Evolutionary conservation across 2,888 invertebrate species (phyloP).

Genomic region (Melanotus villosus): DNA sequence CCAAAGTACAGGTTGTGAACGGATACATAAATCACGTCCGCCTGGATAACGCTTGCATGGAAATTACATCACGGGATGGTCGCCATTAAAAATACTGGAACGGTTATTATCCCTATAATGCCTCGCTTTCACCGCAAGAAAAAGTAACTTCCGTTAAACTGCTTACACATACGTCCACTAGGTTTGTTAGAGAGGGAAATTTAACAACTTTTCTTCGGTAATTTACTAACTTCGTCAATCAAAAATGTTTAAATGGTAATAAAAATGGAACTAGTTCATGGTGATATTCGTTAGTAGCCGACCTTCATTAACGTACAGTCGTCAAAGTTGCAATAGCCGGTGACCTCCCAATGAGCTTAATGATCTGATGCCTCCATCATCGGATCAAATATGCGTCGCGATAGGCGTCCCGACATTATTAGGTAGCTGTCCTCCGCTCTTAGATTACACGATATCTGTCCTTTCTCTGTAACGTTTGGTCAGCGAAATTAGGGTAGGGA

Average conservation of each 20-base stretch:
- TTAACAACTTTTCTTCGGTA: conserved; percentile 10
- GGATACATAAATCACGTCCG: conserved; percentile 62
- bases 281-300: background rate
- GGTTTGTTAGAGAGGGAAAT: conserved; percentile 17
- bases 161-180: conserved; percentile 12
- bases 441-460: conserved; percentile 39
- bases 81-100: conserved; percentile 57
- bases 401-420: conserved; percentile 38
- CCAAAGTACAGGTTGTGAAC: conserved; percentile 62
- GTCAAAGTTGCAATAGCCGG: conserved; percentile 25
- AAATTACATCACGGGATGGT: conserved; percentile 56
- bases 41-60: conserved; percentile 55
- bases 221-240: background rate
- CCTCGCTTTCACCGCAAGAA: conserved; percentile 39
- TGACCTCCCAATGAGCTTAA: conserved; percentile 49
- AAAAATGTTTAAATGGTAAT: background rate
- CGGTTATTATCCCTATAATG: conserved; percentile 49
- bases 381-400: conserved; percentile 46
- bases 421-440: conserved; percentile 34
- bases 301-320: conserved; percentile 30
- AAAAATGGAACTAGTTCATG: background rate
- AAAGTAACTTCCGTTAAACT: conserved; percentile 26
- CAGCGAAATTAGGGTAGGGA: conserved; percentile 34
- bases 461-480: conserved; percentile 30
- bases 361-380: conserved; percentile 50